Evolutionary conservation across 2,888 invertebrate species (phyloP).

Genomic region (Phortica magna): DNA sequence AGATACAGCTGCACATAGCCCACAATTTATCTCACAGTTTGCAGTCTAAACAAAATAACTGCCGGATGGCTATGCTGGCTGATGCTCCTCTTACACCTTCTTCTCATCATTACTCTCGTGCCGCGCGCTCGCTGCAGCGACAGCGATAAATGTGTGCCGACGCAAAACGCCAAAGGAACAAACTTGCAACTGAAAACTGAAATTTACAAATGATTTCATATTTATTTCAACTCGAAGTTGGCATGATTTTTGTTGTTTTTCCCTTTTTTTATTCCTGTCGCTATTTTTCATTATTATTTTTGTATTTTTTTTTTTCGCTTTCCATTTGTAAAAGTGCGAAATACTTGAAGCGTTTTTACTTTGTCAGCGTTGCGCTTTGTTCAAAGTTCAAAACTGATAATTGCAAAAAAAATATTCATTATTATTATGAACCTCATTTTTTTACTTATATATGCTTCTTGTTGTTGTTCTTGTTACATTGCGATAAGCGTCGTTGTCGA

Average conservation of each 20-base stretch:
- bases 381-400: constrained; percentile 29
- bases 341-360: constrained; percentile 8
- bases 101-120: background rate
- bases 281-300: background rate
- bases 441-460: background rate
- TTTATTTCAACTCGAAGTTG: constrained; percentile 57
- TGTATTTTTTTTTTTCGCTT: background rate
- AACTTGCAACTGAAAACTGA: constrained; percentile 55
- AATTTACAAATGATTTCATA: constrained; percentile 73
- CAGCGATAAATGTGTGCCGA: constrained; percentile 64
- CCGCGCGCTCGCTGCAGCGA: constrained; percentile 55
- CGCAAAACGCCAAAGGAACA: constrained; percentile 19
- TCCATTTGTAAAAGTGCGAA: constrained; percentile 14
- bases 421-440: background rate
- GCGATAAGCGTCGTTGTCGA: constrained; percentile 12
- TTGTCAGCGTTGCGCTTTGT: background rate
- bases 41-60: constrained; percentile 73
- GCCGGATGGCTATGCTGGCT: constrained; percentile 38
- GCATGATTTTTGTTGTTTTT: background rate
- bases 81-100: background rate
- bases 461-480: background rate
- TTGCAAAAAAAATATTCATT: constrained; percentile 24
- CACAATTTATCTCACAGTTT: constrained; percentile 71
- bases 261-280: background rate
- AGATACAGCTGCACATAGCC: no score